Conservation (phyloP, 1,140 invertebrate species). For the Dreissena polymorpha region DNA sequence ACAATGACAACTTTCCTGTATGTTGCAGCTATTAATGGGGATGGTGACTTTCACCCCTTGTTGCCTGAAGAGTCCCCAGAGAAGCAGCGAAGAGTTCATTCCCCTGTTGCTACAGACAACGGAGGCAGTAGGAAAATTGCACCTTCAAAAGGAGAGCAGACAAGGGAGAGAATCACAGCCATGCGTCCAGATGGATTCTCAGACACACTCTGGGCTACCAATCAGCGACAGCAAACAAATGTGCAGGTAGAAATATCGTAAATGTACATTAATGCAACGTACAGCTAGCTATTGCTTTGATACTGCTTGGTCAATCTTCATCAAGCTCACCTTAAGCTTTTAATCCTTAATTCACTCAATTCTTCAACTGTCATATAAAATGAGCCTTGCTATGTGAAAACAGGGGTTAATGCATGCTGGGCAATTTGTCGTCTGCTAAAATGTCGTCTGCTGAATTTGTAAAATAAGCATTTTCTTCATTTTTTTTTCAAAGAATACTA, state of each 20-base stretch:
- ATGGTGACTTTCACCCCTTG: constrained; percentile 33
- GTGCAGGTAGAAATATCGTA: constrained; percentile 21
- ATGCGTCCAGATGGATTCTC: constrained; percentile 31
- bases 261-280: not conserved
- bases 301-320: not conserved
- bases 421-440: too few species aligned
- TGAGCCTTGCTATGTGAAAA: too few species aligned
- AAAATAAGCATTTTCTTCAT: too few species aligned
- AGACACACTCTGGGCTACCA: constrained; percentile 4
- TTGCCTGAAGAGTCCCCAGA: constrained; percentile 43
- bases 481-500: too few species aligned
- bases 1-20: not conserved
- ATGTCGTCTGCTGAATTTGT: too few species aligned
- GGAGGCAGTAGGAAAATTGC: not conserved
- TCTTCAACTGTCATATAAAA: too few species aligned
- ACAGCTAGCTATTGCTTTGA: not conserved
- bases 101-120: constrained; percentile 23
- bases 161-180: constrained; percentile 11
- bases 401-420: too few species aligned
- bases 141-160: not conserved
- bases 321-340: not conserved
- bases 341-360: too few species aligned
- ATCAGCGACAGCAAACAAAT: constrained; percentile 49
- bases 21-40: constrained; percentile 34
- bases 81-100: constrained; percentile 41